phyloP scores from a whole-genome alignment of 2,888 invertebrate species.

The Byasa hedistus region DNA sequence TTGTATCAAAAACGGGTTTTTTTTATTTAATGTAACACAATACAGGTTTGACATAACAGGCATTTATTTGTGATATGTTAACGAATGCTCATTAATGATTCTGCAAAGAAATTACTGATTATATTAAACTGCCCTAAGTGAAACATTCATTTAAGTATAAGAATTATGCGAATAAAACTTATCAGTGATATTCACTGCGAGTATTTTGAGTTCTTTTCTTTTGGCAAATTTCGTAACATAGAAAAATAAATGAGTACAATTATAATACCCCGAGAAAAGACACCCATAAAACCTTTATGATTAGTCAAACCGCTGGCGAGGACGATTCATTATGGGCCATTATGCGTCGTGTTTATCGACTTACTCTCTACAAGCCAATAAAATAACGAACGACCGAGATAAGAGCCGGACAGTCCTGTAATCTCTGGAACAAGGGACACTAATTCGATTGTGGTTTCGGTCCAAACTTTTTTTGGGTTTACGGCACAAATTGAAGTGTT shows the following conservation, averaged over 20 bases:
- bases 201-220: background rate
- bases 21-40: no score
- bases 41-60: no score
- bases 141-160: background rate
- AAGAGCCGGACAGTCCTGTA: conserved; percentile 78
- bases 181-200: background rate
- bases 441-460: conserved; percentile 81
- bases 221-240: conserved; percentile 10
- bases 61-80: no score
- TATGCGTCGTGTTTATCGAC: conserved; percentile 79
- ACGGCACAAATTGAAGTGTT: conserved; percentile 79
- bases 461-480: conserved; percentile 75
- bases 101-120: no score
- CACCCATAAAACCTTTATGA: conserved; percentile 78
- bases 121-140: background rate
- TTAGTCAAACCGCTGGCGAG: conserved; percentile 73
- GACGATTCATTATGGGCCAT: conserved; percentile 79
- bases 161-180: background rate
- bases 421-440: conserved; percentile 80
- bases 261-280: conserved; percentile 53
- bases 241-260: conserved; percentile 19
- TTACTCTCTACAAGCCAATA: conserved; percentile 78
- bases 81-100: no score
- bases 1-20: no score
- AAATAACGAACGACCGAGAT: conserved; percentile 80